Percentiles rank a stretch among this genome's conserved stretches.
Evolutionary conservation across 2,888 invertebrate genomes (phyloP).

Genomic region (Molanna angustata): DNA sequence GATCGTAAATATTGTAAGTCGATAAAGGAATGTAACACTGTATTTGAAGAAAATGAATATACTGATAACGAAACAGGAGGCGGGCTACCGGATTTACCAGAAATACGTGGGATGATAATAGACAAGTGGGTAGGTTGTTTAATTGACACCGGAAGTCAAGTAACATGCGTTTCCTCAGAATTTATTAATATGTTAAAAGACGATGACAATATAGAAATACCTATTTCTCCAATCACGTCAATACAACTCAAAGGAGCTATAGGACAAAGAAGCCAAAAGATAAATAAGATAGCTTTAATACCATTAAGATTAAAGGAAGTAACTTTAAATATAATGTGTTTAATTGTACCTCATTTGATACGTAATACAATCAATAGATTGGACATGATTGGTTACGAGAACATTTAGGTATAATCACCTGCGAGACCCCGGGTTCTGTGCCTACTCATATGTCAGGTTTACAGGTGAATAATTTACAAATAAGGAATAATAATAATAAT

Average conservation of each 20-base stretch:
- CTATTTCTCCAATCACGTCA: background rate
- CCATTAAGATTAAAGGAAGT: background rate
- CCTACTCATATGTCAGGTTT: background rate
- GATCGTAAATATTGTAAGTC: background rate
- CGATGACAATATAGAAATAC: background rate
- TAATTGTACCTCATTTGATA: constrained; percentile 3
- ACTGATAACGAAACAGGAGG: background rate
- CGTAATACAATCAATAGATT: background rate
- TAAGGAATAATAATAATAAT: background rate
- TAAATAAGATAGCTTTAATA: background rate
- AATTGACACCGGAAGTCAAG: constrained; percentile 5
- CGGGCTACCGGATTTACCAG: background rate
- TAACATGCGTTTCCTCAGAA: constrained; percentile 4
- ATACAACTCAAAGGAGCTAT: constrained; percentile 5
- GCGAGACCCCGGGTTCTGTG: background rate
- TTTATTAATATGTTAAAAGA: background rate
- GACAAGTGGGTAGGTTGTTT: background rate
- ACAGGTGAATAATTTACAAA: background rate
- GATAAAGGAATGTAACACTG: background rate
- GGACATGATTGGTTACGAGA: constrained; percentile 4
- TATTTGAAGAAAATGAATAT: constrained; percentile 1
- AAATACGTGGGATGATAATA: background rate
- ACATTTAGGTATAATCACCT: background rate
- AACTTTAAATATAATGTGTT: background rate
- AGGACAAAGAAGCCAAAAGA: background rate